Percentiles rank a stretch among this genome's conserved stretches.
phyloP scores from a whole-genome alignment of 2,888 invertebrate genomes.

The Andrena marginata region DNA sequence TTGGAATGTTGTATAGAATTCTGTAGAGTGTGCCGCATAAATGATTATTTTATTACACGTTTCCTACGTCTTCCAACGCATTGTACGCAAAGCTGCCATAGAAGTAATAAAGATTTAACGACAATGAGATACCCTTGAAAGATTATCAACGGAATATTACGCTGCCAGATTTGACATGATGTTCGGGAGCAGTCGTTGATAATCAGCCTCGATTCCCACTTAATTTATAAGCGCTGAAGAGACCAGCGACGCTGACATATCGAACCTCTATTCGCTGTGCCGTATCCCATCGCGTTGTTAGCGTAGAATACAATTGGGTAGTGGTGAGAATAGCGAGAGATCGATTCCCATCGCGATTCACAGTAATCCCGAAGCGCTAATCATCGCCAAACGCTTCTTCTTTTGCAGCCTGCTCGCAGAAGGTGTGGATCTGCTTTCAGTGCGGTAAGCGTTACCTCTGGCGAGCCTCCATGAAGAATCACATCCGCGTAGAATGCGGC shows the following conservation, averaged over 20 bases:
- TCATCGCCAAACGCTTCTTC: conserved; percentile 38
- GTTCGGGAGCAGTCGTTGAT: neutral
- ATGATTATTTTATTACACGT: conserved; percentile 29
- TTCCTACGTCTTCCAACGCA: conserved; percentile 31
- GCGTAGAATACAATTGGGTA: neutral
- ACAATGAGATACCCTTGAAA: conserved; percentile 6
- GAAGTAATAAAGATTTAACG: conserved; percentile 56
- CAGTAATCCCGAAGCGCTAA: conserved; percentile 5
- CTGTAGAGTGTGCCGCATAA: conserved; percentile 7
- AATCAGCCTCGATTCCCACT: neutral
- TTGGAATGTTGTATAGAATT: no score
- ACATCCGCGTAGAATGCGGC: conserved; percentile 82
- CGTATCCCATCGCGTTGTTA: neutral
- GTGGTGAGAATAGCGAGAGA: neutral
- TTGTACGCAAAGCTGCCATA: conserved; percentile 41
- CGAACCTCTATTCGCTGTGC: neutral
- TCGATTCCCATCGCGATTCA: neutral
- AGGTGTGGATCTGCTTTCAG: conserved; percentile 74
- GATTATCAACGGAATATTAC: neutral
- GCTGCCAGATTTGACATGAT: neutral
- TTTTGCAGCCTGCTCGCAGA: conserved; percentile 72
- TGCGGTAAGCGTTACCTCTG: conserved; percentile 81
- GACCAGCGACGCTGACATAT: neutral
- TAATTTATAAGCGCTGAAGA: neutral
- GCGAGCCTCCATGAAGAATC: conserved; percentile 80